phyloP scores from a whole-genome alignment of 2,113 vertebrate genomes.

The Mugil cephalus region DNA sequence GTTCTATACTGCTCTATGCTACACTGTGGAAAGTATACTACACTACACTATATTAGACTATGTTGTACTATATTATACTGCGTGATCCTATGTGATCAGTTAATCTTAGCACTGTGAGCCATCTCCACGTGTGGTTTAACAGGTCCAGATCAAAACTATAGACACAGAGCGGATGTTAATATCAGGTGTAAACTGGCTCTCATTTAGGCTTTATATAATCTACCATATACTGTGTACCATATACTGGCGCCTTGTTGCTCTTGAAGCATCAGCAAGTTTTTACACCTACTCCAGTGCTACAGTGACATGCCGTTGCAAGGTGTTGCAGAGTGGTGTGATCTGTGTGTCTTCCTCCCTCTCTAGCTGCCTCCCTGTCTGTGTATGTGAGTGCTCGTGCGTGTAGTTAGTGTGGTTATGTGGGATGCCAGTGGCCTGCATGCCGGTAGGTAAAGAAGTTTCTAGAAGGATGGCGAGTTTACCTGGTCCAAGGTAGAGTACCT shows the following conservation, averaged over 20 bases:
- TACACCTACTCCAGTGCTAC: conserved; percentile 17
- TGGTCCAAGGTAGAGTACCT: conserved; percentile 91
- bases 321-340: conserved; percentile 2
- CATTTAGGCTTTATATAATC: background rate
- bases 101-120: too few relatives aligned
- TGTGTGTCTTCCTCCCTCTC: conserved; percentile 15
- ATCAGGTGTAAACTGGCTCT: conserved; percentile 3
- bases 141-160: background rate
- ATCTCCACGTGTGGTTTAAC: background rate
- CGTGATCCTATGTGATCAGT: too few relatives aligned
- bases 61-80: too few relatives aligned
- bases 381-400: conserved; percentile 27
- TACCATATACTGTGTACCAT: background rate
- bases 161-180: conserved; percentile 14
- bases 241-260: background rate
- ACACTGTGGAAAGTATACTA: too few relatives aligned
- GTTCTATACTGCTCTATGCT: too few relatives aligned
- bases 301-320: conserved; percentile 13
- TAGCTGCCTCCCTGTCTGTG: conserved; percentile 39
- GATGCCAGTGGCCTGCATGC: conserved; percentile 79
- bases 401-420: conserved; percentile 56
- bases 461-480: conserved; percentile 84
- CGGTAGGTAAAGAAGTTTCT: conserved; percentile 62
- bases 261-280: background rate
- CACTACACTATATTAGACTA: too few relatives aligned